Evolutionary conservation across 1,140 invertebrate genomes (phyloP), one percentile per base, ranked within the genome.

Genomic region (Diorhabda elongata): DNA sequence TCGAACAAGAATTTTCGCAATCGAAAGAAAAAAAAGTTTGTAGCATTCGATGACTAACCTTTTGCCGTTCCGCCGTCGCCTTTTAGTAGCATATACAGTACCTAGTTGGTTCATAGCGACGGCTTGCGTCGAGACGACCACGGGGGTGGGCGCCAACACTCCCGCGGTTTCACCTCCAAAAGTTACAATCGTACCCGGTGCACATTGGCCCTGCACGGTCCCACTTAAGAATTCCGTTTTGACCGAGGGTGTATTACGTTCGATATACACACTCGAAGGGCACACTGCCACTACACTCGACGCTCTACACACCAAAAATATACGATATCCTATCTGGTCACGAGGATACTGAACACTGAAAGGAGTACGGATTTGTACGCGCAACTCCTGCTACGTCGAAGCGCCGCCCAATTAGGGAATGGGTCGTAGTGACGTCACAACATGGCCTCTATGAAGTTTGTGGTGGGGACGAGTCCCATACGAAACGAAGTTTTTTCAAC

Each of bases 71-170:
- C 95, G 85, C 77, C 95, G 85, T 79, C 95, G 85, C 76, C 95
- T 83, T 82, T 97, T 98, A 67, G 95, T 97, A 68, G 95, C 95
- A 82, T 97, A 97, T 77, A 97, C 95, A 74, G 95, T 97, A 70
- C 93, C 93, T 73, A 96, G 87, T 78, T 96, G 93, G 84, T 92
- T 95, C 86, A 94, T 91, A 61, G 68, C 78, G 71, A 76, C 75
- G 74, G 77, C 78, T 77, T 80, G 67, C 69, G 73, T 71, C 64
- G 72, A 76, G 74, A 76, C 79, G 75, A 77, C 80, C 80, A 80
- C 78, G 71, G 74, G 75, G 71, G 69, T 72, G 73, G 76, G 73
- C 77, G 79, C 79, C 77, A 75, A 60, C 58, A 71, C 75, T 47
- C 74, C 75, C 73, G 74, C 61, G 60, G 71, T 61, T 65, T 79